Conservation (phyloP, 2,888 invertebrate species). For the Hirtodrosophila trivittata region DNA sequence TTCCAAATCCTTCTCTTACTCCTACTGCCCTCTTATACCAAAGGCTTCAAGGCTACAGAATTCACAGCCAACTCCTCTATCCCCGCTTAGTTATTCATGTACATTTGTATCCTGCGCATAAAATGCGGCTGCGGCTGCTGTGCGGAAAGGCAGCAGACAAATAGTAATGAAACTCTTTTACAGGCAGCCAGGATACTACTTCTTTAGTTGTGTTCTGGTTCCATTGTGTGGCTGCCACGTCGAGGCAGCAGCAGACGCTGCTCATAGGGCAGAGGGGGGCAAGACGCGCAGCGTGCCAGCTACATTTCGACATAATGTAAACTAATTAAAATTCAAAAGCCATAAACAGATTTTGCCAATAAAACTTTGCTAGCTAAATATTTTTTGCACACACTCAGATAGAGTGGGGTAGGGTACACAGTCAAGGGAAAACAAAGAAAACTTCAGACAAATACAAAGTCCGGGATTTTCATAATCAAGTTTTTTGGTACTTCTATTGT, state of each 20-base stretch:
- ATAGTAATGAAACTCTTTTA: slow-evolving; percentile 76
- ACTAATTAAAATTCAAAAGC: slow-evolving; percentile 84
- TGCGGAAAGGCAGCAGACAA: slow-evolving; percentile 80
- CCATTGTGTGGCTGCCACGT: slow-evolving; percentile 51
- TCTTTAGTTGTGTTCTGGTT: slow-evolving; percentile 40
- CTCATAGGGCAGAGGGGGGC: slow-evolving; percentile 8
- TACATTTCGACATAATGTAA: slow-evolving; percentile 80
- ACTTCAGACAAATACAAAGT: slow-evolving; percentile 55
- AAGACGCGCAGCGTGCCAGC: slow-evolving; percentile 43
- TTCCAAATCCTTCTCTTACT: neutral
- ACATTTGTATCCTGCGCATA: slow-evolving; percentile 80
- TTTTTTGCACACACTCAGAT: slow-evolving; percentile 57
- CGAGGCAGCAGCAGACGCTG: neutral
- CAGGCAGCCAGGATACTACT: slow-evolving; percentile 62
- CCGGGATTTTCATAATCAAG: slow-evolving; percentile 53
- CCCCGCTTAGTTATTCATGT: slow-evolving; percentile 73
- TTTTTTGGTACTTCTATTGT: slow-evolving; percentile 27
- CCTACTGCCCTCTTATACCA: too few species aligned
- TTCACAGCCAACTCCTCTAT: slow-evolving; percentile 18
- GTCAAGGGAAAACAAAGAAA: slow-evolving; percentile 66
- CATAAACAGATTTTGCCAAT: slow-evolving; percentile 83
- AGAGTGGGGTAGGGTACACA: neutral
- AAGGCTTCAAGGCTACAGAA: slow-evolving; percentile 10
- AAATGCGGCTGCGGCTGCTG: slow-evolving; percentile 78
- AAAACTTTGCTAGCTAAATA: slow-evolving; percentile 82